Conservation (phyloP, 2,113 vertebrate species). For the Catharus bicknelli region DNA sequence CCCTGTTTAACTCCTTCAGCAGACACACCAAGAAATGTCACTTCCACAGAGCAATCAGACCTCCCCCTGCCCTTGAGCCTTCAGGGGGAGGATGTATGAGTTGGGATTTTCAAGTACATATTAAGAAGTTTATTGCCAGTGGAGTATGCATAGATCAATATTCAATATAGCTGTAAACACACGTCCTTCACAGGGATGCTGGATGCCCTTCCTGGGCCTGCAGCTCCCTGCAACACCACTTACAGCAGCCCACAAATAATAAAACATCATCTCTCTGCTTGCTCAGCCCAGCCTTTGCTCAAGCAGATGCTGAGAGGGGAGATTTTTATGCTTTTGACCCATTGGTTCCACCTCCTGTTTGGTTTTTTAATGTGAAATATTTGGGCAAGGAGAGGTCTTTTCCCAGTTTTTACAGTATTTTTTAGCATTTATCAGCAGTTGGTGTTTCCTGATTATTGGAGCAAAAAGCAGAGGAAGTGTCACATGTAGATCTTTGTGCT, state of each 20-base stretch:
- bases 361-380: background rate
- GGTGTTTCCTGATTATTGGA: background rate
- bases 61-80: constrained; percentile 24
- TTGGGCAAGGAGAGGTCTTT: background rate
- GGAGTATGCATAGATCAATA: constrained; percentile 46
- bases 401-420: background rate
- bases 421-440: background rate
- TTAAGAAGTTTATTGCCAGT: constrained; percentile 29
- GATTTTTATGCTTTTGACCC: background rate
- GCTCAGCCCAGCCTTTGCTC: background rate
- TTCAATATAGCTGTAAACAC: constrained; percentile 38
- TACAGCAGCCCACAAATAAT: background rate
- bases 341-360: background rate
- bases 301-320: background rate
- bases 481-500: background rate
- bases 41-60: background rate
- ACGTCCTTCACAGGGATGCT: background rate
- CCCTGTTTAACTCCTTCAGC: background rate
- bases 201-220: background rate
- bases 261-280: background rate
- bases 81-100: background rate
- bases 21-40: background rate
- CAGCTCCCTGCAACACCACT: background rate
- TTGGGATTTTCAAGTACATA: background rate
- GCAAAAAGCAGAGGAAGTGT: background rate